A percentile compares a stretch with the other conserved stretches of the same genome.
These are phyloP conservation scores for Orchesellides sinensis DNA, from an alignment of 2,888 invertebrate genomes.

Conservation along the genomic window DNA sequence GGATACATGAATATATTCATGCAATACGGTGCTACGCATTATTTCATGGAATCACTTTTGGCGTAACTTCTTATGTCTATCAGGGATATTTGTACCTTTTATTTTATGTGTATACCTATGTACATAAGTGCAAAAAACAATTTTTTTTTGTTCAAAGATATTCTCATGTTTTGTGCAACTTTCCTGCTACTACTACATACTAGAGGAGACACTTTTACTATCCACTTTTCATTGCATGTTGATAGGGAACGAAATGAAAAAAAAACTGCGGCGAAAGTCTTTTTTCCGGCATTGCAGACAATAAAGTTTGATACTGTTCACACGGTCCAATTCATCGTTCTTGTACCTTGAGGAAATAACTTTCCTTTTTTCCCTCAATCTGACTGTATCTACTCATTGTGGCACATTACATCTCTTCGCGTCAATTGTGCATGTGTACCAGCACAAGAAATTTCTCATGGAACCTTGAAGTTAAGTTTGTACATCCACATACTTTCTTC, in stretches of 20 bases:
- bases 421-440: constrained; percentile 39
- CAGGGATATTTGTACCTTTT: too few species aligned
- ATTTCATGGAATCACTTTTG: too few species aligned
- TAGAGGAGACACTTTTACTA: constrained; percentile 51
- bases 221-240: constrained; percentile 37
- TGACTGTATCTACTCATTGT: constrained; percentile 45
- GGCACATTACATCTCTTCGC: neutral
- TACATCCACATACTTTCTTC: too few species aligned
- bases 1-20: too few species aligned
- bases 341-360: constrained; percentile 73
- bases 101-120: too few species aligned
- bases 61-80: too few species aligned
- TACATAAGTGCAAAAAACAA: too few species aligned
- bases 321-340: constrained; percentile 73
- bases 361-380: constrained; percentile 59
- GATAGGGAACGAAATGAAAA: constrained; percentile 13
- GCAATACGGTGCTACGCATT: too few species aligned
- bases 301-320: constrained; percentile 75
- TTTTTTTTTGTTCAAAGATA: too few species aligned
- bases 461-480: constrained; percentile 53
- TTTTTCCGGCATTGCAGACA: constrained; percentile 73
- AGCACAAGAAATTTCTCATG: constrained; percentile 36
- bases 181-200: too few species aligned
- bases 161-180: too few species aligned
- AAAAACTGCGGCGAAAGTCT: constrained; percentile 56